Evolutionary conservation across 1,140 invertebrate species (phyloP), one percentile per base, ranked within the genome.

Genomic region (Neodiprion pinetum): DNA sequence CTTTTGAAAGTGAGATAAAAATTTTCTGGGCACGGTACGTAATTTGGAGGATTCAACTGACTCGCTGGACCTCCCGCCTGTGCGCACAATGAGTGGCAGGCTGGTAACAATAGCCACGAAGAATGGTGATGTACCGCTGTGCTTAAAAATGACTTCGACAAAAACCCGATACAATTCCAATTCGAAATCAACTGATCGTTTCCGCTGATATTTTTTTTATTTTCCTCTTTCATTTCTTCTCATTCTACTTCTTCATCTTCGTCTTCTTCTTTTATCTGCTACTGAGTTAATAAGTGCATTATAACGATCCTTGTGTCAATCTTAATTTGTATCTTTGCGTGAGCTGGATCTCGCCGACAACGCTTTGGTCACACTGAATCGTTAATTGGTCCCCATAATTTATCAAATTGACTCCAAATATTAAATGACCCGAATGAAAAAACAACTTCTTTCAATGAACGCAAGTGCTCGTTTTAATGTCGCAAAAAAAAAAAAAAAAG

Each of bases 231-330:
- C 71, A 28, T 23, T 23, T 74, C 17, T 23, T 47, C 17, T 66
- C 40, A 14, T 40, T 72, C 48, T 73, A 3, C 73, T 76, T 49
- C 53, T 75, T 48, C 70, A 74, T 70, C 70, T 67, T 72, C 66
- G 49, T 72, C 70, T 76, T 49, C 67, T 14, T 71, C 71, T 53
- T 73, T 70, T 69, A 61, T 67, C 50, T 74, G 72, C 74, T 77
- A 77, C 75, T 70, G 73, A 40, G 70, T 77, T 83, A 84, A 84
- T 82, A 82, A 82, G 78, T 80, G 74, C 80, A 82, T 84, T 84
- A 83, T 82, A 81, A 83, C 79, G 85, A 85, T 83, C 85, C 80
- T 79, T 71, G 79, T 83, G 84, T 85, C 82, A 84, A 83, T 86
- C 81, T 84, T 85, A 81, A 83, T 85, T 85, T 84, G 77, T 75